Evolutionary conservation across 2,113 vertebrate species (phyloP), one percentile per base, ranked within the genome.

Genomic region (Hassar affinis): DNA sequence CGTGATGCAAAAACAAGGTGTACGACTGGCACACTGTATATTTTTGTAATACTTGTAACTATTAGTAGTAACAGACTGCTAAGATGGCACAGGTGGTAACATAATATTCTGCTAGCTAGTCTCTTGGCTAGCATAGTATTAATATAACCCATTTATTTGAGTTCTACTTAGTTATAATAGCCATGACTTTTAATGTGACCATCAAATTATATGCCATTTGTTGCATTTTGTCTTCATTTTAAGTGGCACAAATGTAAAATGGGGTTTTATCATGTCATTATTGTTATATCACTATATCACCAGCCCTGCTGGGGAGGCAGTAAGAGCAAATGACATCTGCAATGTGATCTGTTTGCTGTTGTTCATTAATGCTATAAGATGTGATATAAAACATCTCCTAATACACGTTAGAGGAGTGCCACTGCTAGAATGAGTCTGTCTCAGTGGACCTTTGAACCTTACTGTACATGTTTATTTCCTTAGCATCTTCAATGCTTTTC

Each of bases 401-500:
- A 25, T 14, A 11, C 6, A 42, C 25, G 64, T 22, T 22, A 9
- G 68, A 71, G 20, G 38, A 45, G 5, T 45, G 68, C n/a, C 42
- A 71, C 38, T 25, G 11, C 68, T 47, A 22, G 64, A 42, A 42
- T 38, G 20, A 68, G 17, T 35, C 66, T 7, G 4, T 14, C 68
- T 68, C 33, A 20, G 33, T 20, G 18, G 5, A 10, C 15, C 11
- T 68, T 20, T 38, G 61, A 14, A 64, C 14, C 30, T 0, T 33
- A 64, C 27, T 68, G 38, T 68, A 68, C 17, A 11, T n/a, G n/a
- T 38, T 62, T 62, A 17, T 68, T 38, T 68, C 18, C 33, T 68
- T 35, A 10, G 2, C n/a, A 18, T 66, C n/a, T 9, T 7, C 18
- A 47, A 84, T 33, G 57, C 87, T 33, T 85, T 80, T 45, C 12